Base-by-base conservation (phyloP, 2,888 invertebrate genomes). In the Calameuta pallipes region DNA sequence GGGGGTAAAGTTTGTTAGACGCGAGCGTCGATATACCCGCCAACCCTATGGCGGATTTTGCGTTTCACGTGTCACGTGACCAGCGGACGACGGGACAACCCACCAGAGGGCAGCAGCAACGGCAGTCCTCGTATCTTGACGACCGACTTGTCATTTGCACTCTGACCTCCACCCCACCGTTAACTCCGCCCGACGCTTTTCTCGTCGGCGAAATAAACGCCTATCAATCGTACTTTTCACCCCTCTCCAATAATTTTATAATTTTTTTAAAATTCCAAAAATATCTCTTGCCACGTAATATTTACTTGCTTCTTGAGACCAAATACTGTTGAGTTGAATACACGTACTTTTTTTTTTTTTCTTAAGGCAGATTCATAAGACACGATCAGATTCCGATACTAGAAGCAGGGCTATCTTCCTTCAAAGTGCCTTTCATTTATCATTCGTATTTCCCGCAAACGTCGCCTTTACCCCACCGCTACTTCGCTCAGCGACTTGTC, bases 81-180 rank as follows among this genome's bases (percentile, higher is more conserved):
- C 56, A 6, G 23, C 23, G 56, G 23, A 23, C 23, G 1, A 56
- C 9, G 23, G 56, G 41, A 9, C 9, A 6, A 9, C 23, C 41
- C 41, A 23, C 6, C 56, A 56, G 56, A 56, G 23, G 56, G 56
- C 56, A 56, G 56, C 56, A 56, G 56, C 56, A 3, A 3, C 33
- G 33, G 33, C 33, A 23, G 56, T 41, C 6, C 77, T 81, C 77
- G 82, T 83, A 83, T 83, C 83, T 81, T 81, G 76, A 82, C 83
- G 83, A 81, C 84, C 84, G 78, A 81, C 81, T 81, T 82, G 83
- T 82, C 82, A 75, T 75, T 69, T 75, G 79, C 74, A 76, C 71
- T 35, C 76, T 76, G 69, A 70, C 75, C 68, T 75, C 31, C 12
- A 1, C 13, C 6, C 56, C 23, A 1, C 56, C 56, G 9, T 23